Conservation (phyloP, 2,797 vertebrate species). For the Zenarchopterus dispar region DNA sequence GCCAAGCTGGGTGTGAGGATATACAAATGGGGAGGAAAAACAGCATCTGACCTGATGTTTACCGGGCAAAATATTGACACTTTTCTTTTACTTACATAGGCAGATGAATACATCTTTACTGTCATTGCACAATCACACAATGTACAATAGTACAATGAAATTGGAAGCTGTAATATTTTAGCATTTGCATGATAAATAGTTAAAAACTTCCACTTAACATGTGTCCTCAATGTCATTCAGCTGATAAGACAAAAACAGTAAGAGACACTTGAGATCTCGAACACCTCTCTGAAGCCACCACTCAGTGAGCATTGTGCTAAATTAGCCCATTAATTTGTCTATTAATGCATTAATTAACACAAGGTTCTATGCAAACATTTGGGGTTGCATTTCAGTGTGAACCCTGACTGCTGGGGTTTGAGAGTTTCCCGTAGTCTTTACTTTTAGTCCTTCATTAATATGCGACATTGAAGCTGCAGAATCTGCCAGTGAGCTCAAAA, state of each 20-base stretch:
- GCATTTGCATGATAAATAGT: slow-evolving; percentile 35
- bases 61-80: not conserved
- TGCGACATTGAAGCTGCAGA: slow-evolving; percentile 31
- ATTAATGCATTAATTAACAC: slow-evolving; percentile 43
- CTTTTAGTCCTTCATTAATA: slow-evolving; percentile 41
- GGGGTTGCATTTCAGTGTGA: slow-evolving; percentile 27
- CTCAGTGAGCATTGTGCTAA: slow-evolving; percentile 50
- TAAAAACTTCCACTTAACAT: slow-evolving; percentile 41
- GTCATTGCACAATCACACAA: too few relatives aligned
- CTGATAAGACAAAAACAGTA: slow-evolving; percentile 31
- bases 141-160: too few relatives aligned
- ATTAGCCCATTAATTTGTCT: slow-evolving; percentile 51
- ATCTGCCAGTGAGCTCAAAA: slow-evolving; percentile 32
- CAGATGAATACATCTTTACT: too few relatives aligned
- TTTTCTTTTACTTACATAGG: not conserved
- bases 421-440: slow-evolving; percentile 27
- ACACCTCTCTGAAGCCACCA: slow-evolving; percentile 37
- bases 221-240: slow-evolving; percentile 37
- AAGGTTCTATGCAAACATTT: slow-evolving; percentile 20
- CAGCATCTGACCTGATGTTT: not conserved
- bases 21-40: not conserved
- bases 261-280: slow-evolving; percentile 38
- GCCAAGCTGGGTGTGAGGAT: not conserved
- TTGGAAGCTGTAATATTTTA: too few relatives aligned
- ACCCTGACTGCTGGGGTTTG: slow-evolving; percentile 2